Base-by-base conservation (phyloP, 2,888 invertebrate genomes). In the Sminthurinus aureus region DNA sequence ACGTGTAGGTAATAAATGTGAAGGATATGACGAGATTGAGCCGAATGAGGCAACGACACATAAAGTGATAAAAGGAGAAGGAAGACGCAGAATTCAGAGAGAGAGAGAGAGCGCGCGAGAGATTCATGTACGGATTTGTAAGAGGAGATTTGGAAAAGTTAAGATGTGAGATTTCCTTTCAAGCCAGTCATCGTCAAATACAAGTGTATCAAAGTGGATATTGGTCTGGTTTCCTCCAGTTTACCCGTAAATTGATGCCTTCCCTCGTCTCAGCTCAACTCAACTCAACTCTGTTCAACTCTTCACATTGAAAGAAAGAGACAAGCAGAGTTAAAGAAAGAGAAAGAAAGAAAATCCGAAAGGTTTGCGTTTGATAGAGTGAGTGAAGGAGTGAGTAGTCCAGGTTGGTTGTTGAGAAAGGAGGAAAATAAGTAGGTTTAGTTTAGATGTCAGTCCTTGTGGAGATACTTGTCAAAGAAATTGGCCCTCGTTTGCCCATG, bases 381-480 rank as follows among this genome's bases (percentile, higher is more conserved):
- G 26, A 26, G 26, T 24, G 73, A 73, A 73, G 26, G 4, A 18
- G 73, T 26, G 26, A 15, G n/a, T 18, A 26, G 20, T 69, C 69
- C 78, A 78, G 78, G 78, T 78, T 78, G 50, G 18, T n/a, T 20
- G 12, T 69, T 12, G 20, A 75, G 75, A 38, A 74, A 50, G 79
- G 74, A 69, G 26, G 74, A 76, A 83, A 83, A 83, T 84, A 83
- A 84, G 84, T 84, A 84, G 84, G 82, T 84, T 84, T 84, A 79
- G 81, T 84, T 84, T 84, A 80, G 82, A 79, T 84, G 82, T 84
- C 82, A 84, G 84, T 84, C 84, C 84, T 75, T 82, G 69, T 81
- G 81, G 85, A 85, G 83, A 85, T 83, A 85, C 83, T 85, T 85
- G 85, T 85, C 85, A 85, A 83, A 83, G 78, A 81, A 85, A 85